Evolutionary conservation across 2,113 vertebrate genomes (phyloP).

Genomic region (Mugil cephalus): DNA sequence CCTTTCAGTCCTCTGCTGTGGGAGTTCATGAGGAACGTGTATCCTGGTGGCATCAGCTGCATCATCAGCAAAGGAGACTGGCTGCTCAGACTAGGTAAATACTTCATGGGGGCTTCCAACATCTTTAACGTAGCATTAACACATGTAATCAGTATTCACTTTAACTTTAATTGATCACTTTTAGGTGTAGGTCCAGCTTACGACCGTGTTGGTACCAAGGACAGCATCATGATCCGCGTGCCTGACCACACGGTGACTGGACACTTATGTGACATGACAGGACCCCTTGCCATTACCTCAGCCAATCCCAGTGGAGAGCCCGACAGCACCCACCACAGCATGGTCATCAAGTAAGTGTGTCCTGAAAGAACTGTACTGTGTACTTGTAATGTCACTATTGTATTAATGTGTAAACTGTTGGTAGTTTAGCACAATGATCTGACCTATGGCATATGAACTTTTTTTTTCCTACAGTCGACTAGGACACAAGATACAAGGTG

Average conservation of each 20-base stretch:
- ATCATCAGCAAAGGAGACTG: constrained; percentile 92
- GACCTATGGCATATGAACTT: no score
- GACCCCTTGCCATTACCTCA: constrained; percentile 90
- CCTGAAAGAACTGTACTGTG: background rate
- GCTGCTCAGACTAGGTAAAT: constrained; percentile 87
- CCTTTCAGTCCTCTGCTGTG: constrained; percentile 91
- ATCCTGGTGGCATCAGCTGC: constrained; percentile 92
- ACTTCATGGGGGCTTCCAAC: background rate
- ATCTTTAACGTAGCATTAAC: background rate
- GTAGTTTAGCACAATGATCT: no score
- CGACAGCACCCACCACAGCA: constrained; percentile 92
- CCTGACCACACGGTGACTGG: constrained; percentile 89
- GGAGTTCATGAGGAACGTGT: constrained; percentile 92
- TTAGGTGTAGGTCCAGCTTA: constrained; percentile 89
- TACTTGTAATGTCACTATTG: no score
- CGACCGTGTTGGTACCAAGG: constrained; percentile 89
- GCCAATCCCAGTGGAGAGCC: constrained; percentile 91
- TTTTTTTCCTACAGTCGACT: constrained; percentile 82
- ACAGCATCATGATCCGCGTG: constrained; percentile 94
- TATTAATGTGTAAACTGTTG: no score
- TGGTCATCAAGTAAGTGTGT: constrained; percentile 88
- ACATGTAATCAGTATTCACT: background rate
- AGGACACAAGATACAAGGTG: constrained; percentile 89
- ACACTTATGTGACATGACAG: constrained; percentile 89
- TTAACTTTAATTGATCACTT: background rate